phyloP scores from a whole-genome alignment of 2,113 vertebrate species.

The Anarrhichthys ocellatus region DNA sequence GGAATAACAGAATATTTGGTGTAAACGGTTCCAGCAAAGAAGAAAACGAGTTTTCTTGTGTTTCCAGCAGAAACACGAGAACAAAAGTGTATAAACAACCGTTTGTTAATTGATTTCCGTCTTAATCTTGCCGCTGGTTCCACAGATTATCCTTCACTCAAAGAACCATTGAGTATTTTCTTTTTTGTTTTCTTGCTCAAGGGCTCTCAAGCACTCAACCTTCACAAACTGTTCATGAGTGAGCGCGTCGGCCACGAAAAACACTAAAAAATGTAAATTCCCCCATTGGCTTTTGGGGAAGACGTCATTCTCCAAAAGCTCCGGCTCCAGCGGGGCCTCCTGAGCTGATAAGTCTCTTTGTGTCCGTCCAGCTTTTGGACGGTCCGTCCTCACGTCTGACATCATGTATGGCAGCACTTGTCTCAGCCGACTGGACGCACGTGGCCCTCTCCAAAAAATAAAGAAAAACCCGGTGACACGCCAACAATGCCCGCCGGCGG shows the following conservation, averaged over 20 bases:
- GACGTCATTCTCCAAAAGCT: constrained; percentile 14
- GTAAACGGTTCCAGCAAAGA: no score
- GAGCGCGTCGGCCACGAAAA: constrained; percentile 10
- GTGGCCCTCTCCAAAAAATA: constrained; percentile 62
- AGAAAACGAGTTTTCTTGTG: neutral
- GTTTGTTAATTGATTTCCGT: neutral
- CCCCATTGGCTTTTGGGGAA: neutral
- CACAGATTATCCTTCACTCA: constrained; percentile 47
- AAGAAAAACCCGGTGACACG: constrained; percentile 52
- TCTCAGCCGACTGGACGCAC: constrained; percentile 65
- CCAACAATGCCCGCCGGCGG: constrained; percentile 68
- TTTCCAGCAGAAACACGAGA: neutral
- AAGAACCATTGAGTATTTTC: constrained; percentile 9
- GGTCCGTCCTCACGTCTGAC: constrained; percentile 38
- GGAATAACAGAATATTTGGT: no score
- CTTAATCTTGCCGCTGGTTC: neutral
- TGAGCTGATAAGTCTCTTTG: constrained; percentile 58
- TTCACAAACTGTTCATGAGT: constrained; percentile 14
- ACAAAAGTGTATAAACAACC: neutral
- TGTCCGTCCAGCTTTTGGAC: neutral
- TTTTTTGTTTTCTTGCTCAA: constrained; percentile 41
- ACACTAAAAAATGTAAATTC: constrained; percentile 30
- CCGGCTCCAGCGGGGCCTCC: neutral
- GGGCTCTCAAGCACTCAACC: constrained; percentile 24
- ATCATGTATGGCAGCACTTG: constrained; percentile 60